Base-by-base conservation (phyloP, 2,888 invertebrate genomes). In the Hesperia comma region DNA sequence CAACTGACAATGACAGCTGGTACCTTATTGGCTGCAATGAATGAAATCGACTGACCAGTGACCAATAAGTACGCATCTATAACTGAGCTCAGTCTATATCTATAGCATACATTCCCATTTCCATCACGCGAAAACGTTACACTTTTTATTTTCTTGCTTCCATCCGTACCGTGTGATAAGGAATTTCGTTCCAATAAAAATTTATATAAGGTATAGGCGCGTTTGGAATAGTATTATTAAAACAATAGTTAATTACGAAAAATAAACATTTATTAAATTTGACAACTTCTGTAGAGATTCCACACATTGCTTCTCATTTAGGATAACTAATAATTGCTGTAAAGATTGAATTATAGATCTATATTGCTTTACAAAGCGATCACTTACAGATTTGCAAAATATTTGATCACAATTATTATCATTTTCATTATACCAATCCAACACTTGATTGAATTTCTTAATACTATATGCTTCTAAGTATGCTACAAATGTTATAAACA, bases 381-480 rank as follows among this genome's bases (percentile, higher is more conserved):
- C 85, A 62, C 87, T 82, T 0, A 88, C 84, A 61, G 76, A 71
- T 67, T 71, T 70, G 79, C 73, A 32, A 76, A 72, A 58, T 56
- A n/a, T 15, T 15, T 7, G 49, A 61, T 68, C 40, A 69, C 55
- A 67, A 54, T 68, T 17, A 69, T 67, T 68, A 74, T 71, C 79
- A 70, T 53, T 54, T 43, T 85, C 77, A 78, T 89, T 90, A 57
- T 75, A 78, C 78, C 87, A 70, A 43, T 82, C 80, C 70, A 88
- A 79, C 46, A 79, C 85, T 64, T 87, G 83, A 74, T 86, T 82
- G 46, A 90, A 77, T 66, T 75, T 68, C 69, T 80, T 79, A 6
- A 91, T 75, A 77, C 78, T 87, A 69, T 84, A 90, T 5, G 86
- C 76, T 71, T 91, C 84, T 70, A 92, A 77, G 73, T 83, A 86